Conservation (phyloP, 1,140 invertebrate species). For the Drosophila biarmipes region DNA sequence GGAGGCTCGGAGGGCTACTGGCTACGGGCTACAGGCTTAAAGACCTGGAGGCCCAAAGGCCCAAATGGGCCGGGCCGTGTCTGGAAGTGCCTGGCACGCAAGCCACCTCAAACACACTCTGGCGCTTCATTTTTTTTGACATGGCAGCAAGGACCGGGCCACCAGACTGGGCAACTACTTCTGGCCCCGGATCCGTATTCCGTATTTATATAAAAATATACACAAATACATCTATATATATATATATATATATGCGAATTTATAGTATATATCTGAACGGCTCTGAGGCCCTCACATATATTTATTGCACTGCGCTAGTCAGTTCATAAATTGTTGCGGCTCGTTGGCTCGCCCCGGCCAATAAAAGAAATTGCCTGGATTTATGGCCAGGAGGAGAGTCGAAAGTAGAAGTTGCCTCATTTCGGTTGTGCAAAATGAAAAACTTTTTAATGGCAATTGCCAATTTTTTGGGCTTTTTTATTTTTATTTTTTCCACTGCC, state of each 20-base stretch:
- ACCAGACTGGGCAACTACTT: conserved; percentile 79
- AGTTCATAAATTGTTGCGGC: conserved; percentile 81
- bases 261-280: conserved; percentile 39
- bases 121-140: conserved; percentile 63
- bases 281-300: conserved; percentile 11
- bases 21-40: conserved; percentile 3
- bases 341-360: conserved; percentile 46
- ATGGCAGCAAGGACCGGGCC: conserved; percentile 57
- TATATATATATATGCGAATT: conserved; percentile 30
- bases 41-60: conserved; percentile 4
- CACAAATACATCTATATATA: conserved; percentile 22
- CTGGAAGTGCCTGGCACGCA: conserved; percentile 74
- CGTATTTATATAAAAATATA: conserved; percentile 30
- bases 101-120: conserved; percentile 34
- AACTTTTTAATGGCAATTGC: conserved; percentile 68
- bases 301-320: conserved; percentile 54
- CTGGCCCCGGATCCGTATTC: conserved; percentile 51
- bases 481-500: background rate
- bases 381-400: conserved; percentile 34
- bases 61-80: conserved; percentile 57
- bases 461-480: background rate
- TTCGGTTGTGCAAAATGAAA: conserved; percentile 48
- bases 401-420: conserved; percentile 37
- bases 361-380: conserved; percentile 54
- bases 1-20: conserved; percentile 12